These are phyloP conservation scores for Drosophila mayaguana DNA, from an alignment of 2,888 invertebrate genomes.

Conservation along the genomic window DNA sequence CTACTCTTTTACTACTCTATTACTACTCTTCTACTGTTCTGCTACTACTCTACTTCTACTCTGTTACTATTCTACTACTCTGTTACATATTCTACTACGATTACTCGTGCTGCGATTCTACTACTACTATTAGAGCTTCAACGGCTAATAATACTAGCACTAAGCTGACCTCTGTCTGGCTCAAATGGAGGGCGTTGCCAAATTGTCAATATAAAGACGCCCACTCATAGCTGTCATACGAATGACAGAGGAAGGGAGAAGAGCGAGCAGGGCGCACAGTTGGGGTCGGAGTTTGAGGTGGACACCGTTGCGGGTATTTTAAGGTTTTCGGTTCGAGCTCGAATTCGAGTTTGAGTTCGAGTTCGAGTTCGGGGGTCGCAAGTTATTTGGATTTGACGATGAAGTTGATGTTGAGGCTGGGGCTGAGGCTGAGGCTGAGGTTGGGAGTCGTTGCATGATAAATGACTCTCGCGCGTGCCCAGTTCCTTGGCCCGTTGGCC, in stretches of 20 bases:
- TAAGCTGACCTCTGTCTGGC: neutral
- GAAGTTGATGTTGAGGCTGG: slow-evolving; percentile 9
- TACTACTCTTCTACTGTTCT: neutral
- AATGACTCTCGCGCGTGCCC: slow-evolving; percentile 71
- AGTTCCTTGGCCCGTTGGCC: slow-evolving; percentile 22
- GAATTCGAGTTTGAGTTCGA: neutral
- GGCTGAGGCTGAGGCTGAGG: slow-evolving; percentile 2
- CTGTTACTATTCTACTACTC: neutral
- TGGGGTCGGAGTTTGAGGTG: slow-evolving; percentile 23
- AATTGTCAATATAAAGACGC: slow-evolving; percentile 68
- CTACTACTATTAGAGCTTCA: neutral
- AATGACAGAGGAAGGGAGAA: neutral
- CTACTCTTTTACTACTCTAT: neutral
- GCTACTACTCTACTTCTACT: neutral
- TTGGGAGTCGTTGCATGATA: slow-evolving; percentile 62
- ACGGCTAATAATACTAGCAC: neutral
- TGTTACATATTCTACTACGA: neutral
- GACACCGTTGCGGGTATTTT: neutral
- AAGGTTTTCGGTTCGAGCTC: neutral
- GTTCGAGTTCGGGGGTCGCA: slow-evolving; percentile 8
- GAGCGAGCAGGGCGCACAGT: slow-evolving; percentile 5
- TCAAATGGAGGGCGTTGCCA: slow-evolving; percentile 68
- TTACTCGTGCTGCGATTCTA: too few species aligned
- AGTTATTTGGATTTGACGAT: slow-evolving; percentile 8
- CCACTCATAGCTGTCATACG: slow-evolving; percentile 30